Conservation (phyloP, 2,888 invertebrate genomes). For the Pandemis cinnamomeana region DNA sequence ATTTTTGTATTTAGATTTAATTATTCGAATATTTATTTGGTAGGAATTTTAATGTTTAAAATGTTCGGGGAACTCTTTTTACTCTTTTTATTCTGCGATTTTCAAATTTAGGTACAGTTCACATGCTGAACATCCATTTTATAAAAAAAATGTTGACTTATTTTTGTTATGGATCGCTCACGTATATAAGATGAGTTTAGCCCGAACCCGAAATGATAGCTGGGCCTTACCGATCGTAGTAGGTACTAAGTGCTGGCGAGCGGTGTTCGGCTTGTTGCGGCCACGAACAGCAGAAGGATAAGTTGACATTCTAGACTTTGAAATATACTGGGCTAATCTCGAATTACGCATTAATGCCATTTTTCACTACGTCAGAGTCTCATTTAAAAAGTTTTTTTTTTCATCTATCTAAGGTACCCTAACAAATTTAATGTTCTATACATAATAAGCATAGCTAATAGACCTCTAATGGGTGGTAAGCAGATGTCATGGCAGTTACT, state of each 20-base stretch:
- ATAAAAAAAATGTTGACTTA: no score
- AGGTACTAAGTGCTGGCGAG: no score
- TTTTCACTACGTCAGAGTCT: no score
- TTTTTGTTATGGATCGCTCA: no score
- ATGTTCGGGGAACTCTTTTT: background rate
- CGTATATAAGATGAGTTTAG: no score
- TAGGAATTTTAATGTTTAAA: slow-evolving; percentile 2
- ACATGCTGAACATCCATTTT: background rate
- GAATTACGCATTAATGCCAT: no score
- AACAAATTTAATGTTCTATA: background rate
- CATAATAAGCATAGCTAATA: background rate
- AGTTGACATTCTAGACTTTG: no score
- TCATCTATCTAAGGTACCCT: background rate
- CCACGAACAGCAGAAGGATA: no score
- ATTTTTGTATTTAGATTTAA: slow-evolving; percentile 41
- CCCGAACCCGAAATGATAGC: no score
- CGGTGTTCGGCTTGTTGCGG: no score
- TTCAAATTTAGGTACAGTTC: background rate
- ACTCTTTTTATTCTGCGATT: background rate
- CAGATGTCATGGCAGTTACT: background rate
- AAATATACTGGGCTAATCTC: no score
- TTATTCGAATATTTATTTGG: slow-evolving; percentile 15
- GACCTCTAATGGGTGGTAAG: background rate
- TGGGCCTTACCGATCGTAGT: no score
- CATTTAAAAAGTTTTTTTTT: background rate